Conservation (phyloP, 2,797 vertebrate species). For the Halcyon badia region DNA sequence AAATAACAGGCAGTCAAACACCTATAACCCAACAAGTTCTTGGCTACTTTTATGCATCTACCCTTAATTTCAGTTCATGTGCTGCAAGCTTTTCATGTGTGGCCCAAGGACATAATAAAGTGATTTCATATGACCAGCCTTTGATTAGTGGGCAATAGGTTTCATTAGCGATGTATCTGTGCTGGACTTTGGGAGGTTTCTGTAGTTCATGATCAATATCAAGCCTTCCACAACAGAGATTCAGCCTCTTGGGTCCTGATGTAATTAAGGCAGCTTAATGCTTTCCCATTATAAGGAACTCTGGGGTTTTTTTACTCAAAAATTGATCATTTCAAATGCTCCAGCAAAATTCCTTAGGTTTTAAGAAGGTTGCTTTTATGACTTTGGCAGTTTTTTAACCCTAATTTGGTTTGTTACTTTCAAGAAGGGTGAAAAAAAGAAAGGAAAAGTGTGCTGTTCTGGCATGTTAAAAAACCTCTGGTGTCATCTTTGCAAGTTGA, state of each 20-base stretch:
- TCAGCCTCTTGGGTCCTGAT: neutral
- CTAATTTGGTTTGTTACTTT: neutral
- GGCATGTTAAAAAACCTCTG: neutral
- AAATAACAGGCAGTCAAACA: neutral
- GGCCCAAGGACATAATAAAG: neutral
- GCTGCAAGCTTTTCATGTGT: neutral
- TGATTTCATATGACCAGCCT: neutral
- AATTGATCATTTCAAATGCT: neutral
- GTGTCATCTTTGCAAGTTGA: neutral
- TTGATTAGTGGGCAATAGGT: neutral
- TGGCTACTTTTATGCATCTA: neutral
- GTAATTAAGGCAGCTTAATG: neutral
- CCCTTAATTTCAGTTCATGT: neutral
- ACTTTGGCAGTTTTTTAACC: neutral
- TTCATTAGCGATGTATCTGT: neutral
- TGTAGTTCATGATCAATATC: neutral
- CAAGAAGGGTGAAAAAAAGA: neutral
- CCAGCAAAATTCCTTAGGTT: neutral
- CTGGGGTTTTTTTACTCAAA: neutral
- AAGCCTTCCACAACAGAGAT: neutral
- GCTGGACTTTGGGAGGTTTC: neutral
- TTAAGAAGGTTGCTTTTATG: neutral
- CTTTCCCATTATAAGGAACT: neutral
- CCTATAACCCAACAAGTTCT: neutral
- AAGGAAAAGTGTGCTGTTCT: neutral